phyloP scores from a whole-genome alignment of 1,140 invertebrate species.

The Rhynchophorus ferrugineus region DNA sequence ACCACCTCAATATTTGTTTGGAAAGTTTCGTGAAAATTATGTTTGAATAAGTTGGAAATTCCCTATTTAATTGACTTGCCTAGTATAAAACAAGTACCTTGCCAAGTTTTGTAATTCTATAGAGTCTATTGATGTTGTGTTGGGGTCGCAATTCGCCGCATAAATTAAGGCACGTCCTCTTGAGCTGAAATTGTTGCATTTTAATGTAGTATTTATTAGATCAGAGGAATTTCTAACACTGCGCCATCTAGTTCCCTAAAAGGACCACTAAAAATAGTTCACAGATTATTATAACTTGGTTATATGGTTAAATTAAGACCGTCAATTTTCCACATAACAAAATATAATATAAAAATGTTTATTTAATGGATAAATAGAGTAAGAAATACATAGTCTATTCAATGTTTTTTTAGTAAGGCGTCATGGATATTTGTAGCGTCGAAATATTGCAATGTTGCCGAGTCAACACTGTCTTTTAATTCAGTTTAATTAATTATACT shows the following conservation, averaged over 20 bases:
- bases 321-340: no score
- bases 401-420: no score
- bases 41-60: neutral
- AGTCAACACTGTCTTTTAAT: no score
- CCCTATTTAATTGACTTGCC: neutral
- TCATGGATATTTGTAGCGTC: no score
- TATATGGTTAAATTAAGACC: no score
- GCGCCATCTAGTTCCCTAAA: neutral
- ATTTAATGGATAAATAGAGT: no score
- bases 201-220: slow-evolving; percentile 9
- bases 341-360: no score
- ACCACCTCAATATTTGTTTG: neutral
- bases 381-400: no score
- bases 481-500: no score
- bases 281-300: no score
- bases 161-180: neutral
- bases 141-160: neutral
- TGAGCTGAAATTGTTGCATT: slow-evolving; percentile 8
- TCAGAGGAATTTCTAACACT: neutral
- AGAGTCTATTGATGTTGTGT: neutral
- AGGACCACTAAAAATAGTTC: no score
- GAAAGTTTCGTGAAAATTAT: neutral
- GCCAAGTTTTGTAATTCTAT: neutral
- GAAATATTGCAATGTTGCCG: no score
- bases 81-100: neutral